These are phyloP conservation scores for Glyphotaelius pellucidus DNA, from an alignment of 2,888 invertebrate genomes.

Conservation along the genomic window DNA sequence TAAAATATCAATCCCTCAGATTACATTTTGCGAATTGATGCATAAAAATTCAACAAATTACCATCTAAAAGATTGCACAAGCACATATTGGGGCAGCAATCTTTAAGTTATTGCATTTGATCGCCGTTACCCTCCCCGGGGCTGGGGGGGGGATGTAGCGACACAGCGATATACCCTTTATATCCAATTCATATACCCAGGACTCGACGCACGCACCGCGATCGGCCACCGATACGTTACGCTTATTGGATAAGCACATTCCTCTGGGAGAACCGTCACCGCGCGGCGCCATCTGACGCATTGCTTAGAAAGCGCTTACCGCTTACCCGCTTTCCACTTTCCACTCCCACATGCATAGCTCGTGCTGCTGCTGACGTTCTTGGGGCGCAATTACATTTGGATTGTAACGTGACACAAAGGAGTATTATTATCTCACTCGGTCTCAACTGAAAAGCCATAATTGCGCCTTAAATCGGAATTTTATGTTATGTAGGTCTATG, in stretches of 20 bases:
- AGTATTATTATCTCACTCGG: not conserved
- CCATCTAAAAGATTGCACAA: not conserved
- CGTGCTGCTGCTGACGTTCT: not conserved
- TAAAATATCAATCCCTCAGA: not conserved
- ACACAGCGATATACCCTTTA: not conserved
- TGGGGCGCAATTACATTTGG: not conserved
- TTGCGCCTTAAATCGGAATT: not conserved
- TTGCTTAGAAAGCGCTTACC: not conserved
- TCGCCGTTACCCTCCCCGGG: not conserved
- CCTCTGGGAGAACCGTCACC: conserved; percentile 56
- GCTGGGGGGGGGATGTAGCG: not conserved
- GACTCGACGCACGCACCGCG: conserved; percentile 53
- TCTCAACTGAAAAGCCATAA: not conserved
- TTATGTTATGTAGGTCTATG: too few species aligned
- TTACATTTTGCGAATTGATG: not conserved
- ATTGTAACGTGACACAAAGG: not conserved
- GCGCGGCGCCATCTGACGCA: conserved; percentile 46
- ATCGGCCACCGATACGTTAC: conserved; percentile 60
- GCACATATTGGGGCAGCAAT: not conserved
- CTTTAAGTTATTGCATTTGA: not conserved
- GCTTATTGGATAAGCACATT: conserved; percentile 66
- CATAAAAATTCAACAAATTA: not conserved
- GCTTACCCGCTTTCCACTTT: not conserved
- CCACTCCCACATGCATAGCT: not conserved
- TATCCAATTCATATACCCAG: not conserved